phyloP scores from a whole-genome alignment of 64 coral and sea anemone species.

The Astreopora myriophthalma region DNA sequence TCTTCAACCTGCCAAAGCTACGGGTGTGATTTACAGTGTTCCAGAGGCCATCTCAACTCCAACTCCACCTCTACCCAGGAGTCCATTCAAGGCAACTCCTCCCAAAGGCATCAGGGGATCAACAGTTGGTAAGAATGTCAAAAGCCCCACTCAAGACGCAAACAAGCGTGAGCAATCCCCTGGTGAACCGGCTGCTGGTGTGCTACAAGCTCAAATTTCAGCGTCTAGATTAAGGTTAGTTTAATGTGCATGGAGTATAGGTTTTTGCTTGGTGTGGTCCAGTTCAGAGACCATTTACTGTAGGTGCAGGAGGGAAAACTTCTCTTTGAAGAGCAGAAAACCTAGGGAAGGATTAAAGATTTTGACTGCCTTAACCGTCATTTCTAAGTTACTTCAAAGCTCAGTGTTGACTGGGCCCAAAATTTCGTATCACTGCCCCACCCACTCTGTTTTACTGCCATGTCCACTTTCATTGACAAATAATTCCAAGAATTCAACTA shows the following conservation, averaged over 20 bases:
- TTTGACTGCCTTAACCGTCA: too few relatives aligned
- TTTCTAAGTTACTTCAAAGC: too few relatives aligned
- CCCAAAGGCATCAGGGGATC: conserved; percentile 31
- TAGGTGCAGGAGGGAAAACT: too few relatives aligned
- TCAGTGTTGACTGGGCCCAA: too few relatives aligned
- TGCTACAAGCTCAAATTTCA: not conserved
- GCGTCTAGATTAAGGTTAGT: conserved; percentile 5
- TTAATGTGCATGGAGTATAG: not conserved
- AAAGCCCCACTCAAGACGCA: not conserved
- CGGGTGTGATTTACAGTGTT: conserved; percentile 38
- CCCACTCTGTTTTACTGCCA: too few relatives aligned
- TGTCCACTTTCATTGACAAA: too few relatives aligned
- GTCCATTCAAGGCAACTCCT: not conserved
- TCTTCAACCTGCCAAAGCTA: conserved; percentile 61
- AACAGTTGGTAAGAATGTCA: not conserved
- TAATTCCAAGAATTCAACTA: too few relatives aligned
- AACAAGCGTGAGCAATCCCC: conserved; percentile 2
- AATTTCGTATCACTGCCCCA: too few relatives aligned
- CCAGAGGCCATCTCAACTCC: conserved; percentile 1
- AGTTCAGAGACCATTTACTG: too few relatives aligned
- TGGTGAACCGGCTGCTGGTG: not conserved
- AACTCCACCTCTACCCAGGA: not conserved
- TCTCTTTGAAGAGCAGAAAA: too few relatives aligned
- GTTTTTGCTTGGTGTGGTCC: not conserved
- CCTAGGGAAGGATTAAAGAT: too few relatives aligned